Evolutionary conservation across 2,888 invertebrate genomes (phyloP).

Genomic region (Drosophila nigricruria): DNA sequence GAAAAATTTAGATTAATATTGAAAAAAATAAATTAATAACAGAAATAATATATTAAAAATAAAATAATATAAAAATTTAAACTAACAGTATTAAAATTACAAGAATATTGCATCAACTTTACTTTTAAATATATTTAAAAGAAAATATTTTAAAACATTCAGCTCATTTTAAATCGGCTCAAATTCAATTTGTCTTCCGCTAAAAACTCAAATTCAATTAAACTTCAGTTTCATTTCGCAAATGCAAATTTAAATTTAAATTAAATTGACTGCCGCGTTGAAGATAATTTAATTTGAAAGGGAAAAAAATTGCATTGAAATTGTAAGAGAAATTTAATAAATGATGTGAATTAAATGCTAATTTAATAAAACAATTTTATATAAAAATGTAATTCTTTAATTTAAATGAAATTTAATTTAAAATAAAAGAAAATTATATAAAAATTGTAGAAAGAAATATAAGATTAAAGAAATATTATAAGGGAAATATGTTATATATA

Average conservation of each 20-base stretch:
- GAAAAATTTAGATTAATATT: too few relatives aligned
- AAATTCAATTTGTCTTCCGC: neutral
- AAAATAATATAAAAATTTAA: too few relatives aligned
- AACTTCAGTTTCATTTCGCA: neutral
- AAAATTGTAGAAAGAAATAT: too few relatives aligned
- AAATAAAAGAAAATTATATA: neutral
- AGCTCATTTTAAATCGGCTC: too few relatives aligned
- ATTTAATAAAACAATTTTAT: neutral
- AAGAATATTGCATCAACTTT: too few relatives aligned
- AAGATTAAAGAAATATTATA: neutral
- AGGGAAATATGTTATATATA: too few relatives aligned
- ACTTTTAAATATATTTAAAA: too few relatives aligned
- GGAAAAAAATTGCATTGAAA: neutral
- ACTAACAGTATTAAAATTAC: too few relatives aligned
- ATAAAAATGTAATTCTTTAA: neutral
- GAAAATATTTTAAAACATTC: too few relatives aligned
- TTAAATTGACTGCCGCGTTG: neutral
- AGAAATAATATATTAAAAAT: too few relatives aligned
- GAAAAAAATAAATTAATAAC: too few relatives aligned
- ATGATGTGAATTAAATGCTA: neutral
- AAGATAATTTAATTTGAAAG: neutral
- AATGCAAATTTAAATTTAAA: constrained; percentile 3
- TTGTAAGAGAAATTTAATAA: neutral
- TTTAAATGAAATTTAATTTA: neutral
- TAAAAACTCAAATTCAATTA: neutral